Conservation (phyloP, 2,113 vertebrate genomes). For the Narcine bancroftii region DNA sequence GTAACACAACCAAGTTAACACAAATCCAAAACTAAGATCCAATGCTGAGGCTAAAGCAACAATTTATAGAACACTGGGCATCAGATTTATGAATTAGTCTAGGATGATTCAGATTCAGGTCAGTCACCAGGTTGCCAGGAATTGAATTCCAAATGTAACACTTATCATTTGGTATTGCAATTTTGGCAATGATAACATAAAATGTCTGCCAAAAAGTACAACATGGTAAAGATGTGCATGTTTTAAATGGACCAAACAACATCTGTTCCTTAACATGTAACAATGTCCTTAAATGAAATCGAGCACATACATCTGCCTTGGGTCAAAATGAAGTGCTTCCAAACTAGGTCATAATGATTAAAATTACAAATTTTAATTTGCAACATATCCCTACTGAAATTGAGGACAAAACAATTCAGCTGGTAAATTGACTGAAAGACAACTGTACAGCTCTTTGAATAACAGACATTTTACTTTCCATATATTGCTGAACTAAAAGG, state of each 20-base stretch:
- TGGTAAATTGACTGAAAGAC: background rate
- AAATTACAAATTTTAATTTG: slow-evolving; percentile 18
- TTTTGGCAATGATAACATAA: background rate
- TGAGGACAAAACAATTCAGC: slow-evolving; percentile 1
- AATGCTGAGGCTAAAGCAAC: background rate
- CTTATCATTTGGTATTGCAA: background rate
- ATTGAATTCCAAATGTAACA: slow-evolving; percentile 16
- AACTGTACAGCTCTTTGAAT: background rate
- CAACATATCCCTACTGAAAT: background rate
- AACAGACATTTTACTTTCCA: background rate
- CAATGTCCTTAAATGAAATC: background rate
- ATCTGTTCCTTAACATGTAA: background rate
- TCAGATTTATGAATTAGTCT: background rate
- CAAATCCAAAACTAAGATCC: background rate
- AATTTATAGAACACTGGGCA: background rate
- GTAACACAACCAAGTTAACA: background rate
- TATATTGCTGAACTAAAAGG: slow-evolving; percentile 11
- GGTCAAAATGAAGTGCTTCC: slow-evolving; percentile 1
- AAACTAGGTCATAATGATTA: background rate
- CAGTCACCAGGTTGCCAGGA: background rate
- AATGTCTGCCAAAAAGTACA: slow-evolving; percentile 2
- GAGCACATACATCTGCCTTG: background rate
- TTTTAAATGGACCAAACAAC: background rate
- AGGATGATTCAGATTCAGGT: background rate
- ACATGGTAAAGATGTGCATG: background rate